These are phyloP conservation scores for Andricus grossulariae DNA, from an alignment of 1,140 invertebrate species.

Conservation along the genomic window DNA sequence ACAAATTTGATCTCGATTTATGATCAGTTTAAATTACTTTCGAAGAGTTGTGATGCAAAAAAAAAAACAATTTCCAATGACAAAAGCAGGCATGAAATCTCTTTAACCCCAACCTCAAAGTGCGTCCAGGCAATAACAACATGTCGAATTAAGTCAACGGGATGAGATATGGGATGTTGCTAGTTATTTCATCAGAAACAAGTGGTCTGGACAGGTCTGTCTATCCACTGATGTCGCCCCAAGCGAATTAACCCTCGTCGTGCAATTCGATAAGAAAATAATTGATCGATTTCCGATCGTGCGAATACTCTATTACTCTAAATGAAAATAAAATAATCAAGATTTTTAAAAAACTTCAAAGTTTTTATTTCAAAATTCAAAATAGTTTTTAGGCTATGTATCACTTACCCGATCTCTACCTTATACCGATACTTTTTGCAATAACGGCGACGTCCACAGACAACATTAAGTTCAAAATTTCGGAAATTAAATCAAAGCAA, in stretches of 20 bases:
- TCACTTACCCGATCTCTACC: no score
- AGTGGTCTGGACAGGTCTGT: constrained; percentile 36
- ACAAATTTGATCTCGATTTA: no score
- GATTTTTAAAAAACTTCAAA: no score
- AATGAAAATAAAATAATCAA: no score
- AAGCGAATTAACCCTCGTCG: background rate
- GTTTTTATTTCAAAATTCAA: no score
- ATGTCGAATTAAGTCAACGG: constrained; percentile 47
- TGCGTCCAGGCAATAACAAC: constrained; percentile 25
- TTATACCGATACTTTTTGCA: no score
- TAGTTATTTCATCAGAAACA: constrained; percentile 58
- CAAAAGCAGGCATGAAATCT: constrained; percentile 10
- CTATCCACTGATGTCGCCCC: background rate
- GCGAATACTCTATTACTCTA: background rate
- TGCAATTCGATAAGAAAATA: background rate
- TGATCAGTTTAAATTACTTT: background rate
- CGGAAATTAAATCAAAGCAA: no score
- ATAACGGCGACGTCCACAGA: no score
- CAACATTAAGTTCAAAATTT: no score
- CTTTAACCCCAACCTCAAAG: constrained; percentile 18
- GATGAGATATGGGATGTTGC: constrained; percentile 55
- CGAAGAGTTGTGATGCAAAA: background rate
- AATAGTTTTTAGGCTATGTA: no score
- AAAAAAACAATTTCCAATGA: background rate
- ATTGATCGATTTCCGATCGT: background rate